These are phyloP conservation scores for Sminthurides aquaticus DNA, from an alignment of 2,888 invertebrate genomes.

Conservation along the genomic window DNA sequence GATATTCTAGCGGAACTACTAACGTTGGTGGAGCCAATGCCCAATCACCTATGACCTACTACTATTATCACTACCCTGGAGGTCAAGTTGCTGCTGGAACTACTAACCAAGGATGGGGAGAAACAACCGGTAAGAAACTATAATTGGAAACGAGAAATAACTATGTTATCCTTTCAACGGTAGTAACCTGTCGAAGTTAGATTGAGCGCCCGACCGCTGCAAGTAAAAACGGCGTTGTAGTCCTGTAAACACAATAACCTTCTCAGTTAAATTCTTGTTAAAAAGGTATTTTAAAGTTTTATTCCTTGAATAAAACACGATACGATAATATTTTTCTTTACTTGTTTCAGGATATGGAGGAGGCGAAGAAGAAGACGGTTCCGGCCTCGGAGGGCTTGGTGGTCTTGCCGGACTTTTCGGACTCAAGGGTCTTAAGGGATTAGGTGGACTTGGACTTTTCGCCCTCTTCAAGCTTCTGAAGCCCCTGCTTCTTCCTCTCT, in stretches of 20 bases:
- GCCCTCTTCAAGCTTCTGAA: conserved; percentile 39
- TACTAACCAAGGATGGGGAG: conserved; percentile 20
- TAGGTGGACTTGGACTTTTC: conserved; percentile 30
- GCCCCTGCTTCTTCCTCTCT: conserved; percentile 34
- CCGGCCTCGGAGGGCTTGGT: conserved; percentile 32
- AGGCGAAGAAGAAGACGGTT: conserved; percentile 33
- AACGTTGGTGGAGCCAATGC: conserved; percentile 19
- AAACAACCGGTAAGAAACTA: conserved; percentile 28
- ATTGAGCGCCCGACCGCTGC: too few species aligned
- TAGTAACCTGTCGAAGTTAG: too few species aligned
- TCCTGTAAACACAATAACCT: too few species aligned
- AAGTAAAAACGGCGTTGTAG: too few species aligned
- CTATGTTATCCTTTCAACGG: neutral
- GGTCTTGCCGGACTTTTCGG: conserved; percentile 32
- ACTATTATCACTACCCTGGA: conserved; percentile 40
- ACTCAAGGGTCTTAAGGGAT: conserved; percentile 30
- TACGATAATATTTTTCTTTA: too few species aligned
- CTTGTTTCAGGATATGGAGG: conserved; percentile 33
- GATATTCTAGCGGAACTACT: conserved; percentile 1
- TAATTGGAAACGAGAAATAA: neutral
- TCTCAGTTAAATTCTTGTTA: too few species aligned
- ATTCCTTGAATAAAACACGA: too few species aligned
- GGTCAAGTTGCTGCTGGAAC: conserved; percentile 11
- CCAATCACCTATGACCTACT: conserved; percentile 40
- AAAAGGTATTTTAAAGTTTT: too few species aligned